Base-by-base conservation (phyloP, 1,140 invertebrate genomes). In the Tetranychus cinnabarinus region DNA sequence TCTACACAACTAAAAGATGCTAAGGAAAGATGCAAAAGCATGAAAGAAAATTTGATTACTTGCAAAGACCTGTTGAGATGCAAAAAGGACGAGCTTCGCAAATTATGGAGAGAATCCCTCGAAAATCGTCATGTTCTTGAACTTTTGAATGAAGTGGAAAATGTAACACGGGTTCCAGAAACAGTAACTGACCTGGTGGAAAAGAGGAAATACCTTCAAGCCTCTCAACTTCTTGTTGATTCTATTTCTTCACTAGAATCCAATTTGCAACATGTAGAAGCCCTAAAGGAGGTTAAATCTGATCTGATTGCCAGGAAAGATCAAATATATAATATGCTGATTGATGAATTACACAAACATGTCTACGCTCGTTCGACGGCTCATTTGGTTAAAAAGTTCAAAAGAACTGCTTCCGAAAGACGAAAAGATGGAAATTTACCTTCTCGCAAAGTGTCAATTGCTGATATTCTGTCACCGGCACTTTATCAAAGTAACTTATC, bases 21-120 rank as follows among this genome's bases (percentile, higher is more conserved):
- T 61, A 78, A 88, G 54, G 81, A 85, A 66, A 84, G 84, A 67
- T 84, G 88, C 59, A 78, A 81, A 63, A 80, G 80, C 5, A 87
- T 93, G 1, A 88, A 88, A 70, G 87, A 89, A 63, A 86, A 90
- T 68, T 76, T 97, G 8, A 80, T 82, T 56, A 86, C 86, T 5
- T 96, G 90, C 71, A 90, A 93, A 70, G 83, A 82, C 33, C 73
- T 97, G 37, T 72, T 98, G 50, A 82, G 89, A 63, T 90, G 90
- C 73, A 81, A 88, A 63, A 77, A 90, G 56, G 90, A 95, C 68
- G 92, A 97, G 72, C 74, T 98, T 50, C 82, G 88, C 66, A 85
- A 90, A 67, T 76, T 95, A 58, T 95, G 89, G 86, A 75, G 85
- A 1, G 89, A 95, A 73, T 86, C 87, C 5, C 79, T 93, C 23